Base-by-base conservation (phyloP, 2,888 invertebrate species). In the Lycia hirtaria region DNA sequence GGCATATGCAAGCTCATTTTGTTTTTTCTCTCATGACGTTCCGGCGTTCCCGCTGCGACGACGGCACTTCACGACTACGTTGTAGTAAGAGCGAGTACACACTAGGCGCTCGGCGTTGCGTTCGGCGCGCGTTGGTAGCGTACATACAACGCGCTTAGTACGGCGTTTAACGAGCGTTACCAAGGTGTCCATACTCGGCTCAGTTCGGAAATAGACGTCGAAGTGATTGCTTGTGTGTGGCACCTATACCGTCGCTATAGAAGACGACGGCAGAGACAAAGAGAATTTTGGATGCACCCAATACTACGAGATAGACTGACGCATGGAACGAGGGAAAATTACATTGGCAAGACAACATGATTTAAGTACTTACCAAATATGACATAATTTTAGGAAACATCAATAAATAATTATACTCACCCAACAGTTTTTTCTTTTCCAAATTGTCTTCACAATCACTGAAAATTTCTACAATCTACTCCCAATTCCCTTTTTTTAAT, bases 221-320 rank as follows among this genome's bases (percentile, higher is more conserved):
- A 64, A 54, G 59, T 49, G 58, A 61, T 61, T 51, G 51, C 58
- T 58, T 64, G 58, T 60, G 55, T 60, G 58, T 57, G 57, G 56
- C 58, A 44, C 56, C 50, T 59, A 10, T 59, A 60, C 35, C 54
- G 44, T 56, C 53, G 62, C 58, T 62, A 56, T 59, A 53, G 47
- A 62, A 62, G 59, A 62, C 45, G 55, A 57, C 55, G 55, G 28
- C 51, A 48, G 19, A 57, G 54, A 51, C 53, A 56, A 54, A 56
- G 44, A 53, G 56, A 58, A 48, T 58, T 30, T 47, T 59, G 53
- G 57, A 51, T 60, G 55, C 55, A 60, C 41, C 56, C 64, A 35
- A 51, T 60, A 30, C 30, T 30, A 30, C n/a, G 12, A 30, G 30
- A 30, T 30, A 30, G 30, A 30, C 30, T 30, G 30, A 30, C 30